phyloP scores from a whole-genome alignment of 2,113 vertebrate species.

The Ramphastos sulfuratus region DNA sequence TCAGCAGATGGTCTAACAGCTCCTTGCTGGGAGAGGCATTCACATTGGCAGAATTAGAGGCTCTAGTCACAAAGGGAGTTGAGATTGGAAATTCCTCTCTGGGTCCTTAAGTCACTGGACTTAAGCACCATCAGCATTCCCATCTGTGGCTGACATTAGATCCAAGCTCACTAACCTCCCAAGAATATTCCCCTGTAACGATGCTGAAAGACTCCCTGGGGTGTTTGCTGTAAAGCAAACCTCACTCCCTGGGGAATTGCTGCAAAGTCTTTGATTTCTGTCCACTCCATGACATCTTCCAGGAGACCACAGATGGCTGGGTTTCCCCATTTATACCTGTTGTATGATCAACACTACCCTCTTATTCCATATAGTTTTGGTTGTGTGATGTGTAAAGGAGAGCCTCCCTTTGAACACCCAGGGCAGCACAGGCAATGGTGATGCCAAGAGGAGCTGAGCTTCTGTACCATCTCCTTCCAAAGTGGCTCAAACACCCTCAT shows the following conservation, averaged over 20 bases:
- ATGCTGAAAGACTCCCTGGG: neutral
- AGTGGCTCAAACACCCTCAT: too few relatives aligned
- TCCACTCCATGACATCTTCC: neutral
- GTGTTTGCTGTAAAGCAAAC: neutral
- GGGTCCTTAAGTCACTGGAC: neutral
- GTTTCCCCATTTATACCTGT: neutral
- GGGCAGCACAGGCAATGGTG: too few relatives aligned
- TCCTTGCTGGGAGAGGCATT: neutral
- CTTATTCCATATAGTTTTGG: neutral
- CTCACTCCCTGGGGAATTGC: neutral
- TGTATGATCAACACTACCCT: neutral
- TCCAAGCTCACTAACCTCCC: neutral
- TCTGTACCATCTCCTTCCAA: too few relatives aligned
- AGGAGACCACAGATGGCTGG: neutral
- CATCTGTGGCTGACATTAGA: neutral
- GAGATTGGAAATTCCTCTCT: neutral
- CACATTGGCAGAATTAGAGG: neutral
- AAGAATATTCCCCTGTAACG: neutral
- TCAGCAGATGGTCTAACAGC: neutral
- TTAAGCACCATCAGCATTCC: neutral
- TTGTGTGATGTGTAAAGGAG: neutral
- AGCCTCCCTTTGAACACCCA: too few relatives aligned
- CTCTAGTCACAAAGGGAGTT: neutral
- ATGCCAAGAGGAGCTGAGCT: too few relatives aligned
- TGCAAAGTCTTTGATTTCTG: neutral